Percentiles rank a stretch among this genome's conserved stretches.
phyloP scores from a whole-genome alignment of 2,797 vertebrate species.

The Tenualosa thibaudeaui region DNA sequence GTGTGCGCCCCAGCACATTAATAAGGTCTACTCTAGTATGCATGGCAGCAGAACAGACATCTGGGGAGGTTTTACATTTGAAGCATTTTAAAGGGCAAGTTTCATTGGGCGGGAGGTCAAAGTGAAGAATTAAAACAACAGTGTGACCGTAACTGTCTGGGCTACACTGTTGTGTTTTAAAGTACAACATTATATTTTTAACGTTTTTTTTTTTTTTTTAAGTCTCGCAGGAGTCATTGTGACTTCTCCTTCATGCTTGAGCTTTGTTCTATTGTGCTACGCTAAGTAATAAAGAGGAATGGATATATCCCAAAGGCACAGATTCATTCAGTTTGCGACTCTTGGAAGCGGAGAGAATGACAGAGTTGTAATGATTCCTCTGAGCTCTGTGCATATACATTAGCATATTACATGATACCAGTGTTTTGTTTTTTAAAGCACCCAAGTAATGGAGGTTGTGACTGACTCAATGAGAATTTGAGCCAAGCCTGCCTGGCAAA shows the following conservation, averaged over 20 bases:
- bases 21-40: background rate
- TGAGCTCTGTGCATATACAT: background rate
- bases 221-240: background rate
- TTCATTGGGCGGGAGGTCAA: background rate
- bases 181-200: background rate
- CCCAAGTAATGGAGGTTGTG: background rate
- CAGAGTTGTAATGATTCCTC: background rate
- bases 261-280: slow-evolving; percentile 8
- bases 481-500: background rate
- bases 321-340: background rate
- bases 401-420: background rate
- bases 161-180: background rate
- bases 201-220: background rate
- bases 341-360: background rate
- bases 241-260: background rate
- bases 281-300: background rate
- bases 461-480: background rate
- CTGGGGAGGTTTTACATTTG: background rate
- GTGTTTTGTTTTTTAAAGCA: background rate
- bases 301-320: slow-evolving; percentile 3
- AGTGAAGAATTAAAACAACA: background rate
- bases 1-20: background rate
- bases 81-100: slow-evolving; percentile 14
- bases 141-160: background rate
- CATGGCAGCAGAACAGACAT: background rate